A percentile compares a stretch with the other conserved stretches of the same genome.
These are phyloP conservation scores for Enteromius fasciolatus DNA, from an alignment of 2,797 vertebrate genomes.

Conservation along the genomic window DNA sequence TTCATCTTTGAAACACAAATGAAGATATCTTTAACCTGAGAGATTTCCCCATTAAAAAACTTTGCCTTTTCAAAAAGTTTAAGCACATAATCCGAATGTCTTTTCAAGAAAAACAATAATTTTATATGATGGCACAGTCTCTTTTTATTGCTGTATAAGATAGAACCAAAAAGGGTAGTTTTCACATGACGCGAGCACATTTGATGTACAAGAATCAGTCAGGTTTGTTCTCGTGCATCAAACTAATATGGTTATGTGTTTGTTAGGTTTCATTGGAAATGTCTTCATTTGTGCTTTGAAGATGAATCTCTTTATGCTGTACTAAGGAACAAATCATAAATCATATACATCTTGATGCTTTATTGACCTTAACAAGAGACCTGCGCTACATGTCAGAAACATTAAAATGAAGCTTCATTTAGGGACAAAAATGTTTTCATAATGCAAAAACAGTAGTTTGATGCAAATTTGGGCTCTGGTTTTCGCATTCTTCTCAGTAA, in stretches of 20 bases:
- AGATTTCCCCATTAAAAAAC: background rate
- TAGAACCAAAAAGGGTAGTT: background rate
- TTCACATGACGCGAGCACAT: background rate
- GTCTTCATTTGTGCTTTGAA: background rate
- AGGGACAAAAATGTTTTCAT: background rate
- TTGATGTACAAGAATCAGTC: background rate
- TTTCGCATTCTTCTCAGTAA: background rate
- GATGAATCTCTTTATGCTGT: background rate
- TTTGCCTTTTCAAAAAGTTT: background rate
- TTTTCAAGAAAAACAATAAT: background rate
- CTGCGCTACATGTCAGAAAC: background rate
- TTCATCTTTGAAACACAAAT: background rate
- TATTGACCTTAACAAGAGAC: background rate
- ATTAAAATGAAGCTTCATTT: background rate
- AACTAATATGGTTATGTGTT: background rate
- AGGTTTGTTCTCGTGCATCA: background rate
- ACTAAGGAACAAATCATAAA: background rate
- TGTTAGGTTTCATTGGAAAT: background rate
- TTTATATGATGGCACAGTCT: background rate
- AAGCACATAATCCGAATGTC: background rate
- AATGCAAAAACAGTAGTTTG: background rate
- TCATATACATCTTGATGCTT: background rate
- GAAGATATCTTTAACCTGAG: background rate
- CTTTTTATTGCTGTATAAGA: background rate
- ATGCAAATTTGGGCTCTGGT: background rate